A percentile compares a stretch with the other conserved stretches of the same genome.
phyloP scores from a whole-genome alignment of 2,888 invertebrate genomes.

The Drosophila dives region DNA sequence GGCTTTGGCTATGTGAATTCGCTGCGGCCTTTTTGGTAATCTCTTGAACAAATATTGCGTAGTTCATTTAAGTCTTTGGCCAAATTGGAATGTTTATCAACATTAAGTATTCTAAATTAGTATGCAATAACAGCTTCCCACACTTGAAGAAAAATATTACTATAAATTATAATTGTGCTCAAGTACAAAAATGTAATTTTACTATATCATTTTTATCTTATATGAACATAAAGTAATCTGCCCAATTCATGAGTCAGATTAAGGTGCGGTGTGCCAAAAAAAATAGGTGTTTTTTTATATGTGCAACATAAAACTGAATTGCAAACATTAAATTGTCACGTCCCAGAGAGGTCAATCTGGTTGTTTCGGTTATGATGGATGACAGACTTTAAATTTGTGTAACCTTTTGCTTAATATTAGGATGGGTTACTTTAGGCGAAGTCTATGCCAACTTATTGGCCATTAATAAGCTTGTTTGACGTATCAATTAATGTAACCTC shows the following conservation, averaged over 20 bases:
- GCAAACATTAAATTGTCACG: conserved; percentile 26
- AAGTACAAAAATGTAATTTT: conserved; percentile 20
- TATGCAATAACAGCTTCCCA: conserved; percentile 25
- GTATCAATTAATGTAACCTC: background rate
- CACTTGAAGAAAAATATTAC: conserved; percentile 28
- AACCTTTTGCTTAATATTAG: background rate
- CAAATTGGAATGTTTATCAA: background rate
- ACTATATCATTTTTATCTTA: conserved; percentile 30
- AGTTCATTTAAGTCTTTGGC: conserved; percentile 19
- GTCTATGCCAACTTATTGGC: background rate
- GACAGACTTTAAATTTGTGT: background rate
- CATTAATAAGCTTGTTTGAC: background rate
- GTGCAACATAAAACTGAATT: conserved; percentile 22
- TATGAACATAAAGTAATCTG: background rate
- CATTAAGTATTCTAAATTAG: conserved; percentile 20
- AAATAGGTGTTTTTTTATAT: conserved; percentile 29
- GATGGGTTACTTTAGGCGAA: background rate
- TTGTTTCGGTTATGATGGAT: conserved; percentile 9
- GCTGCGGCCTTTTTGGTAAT: conserved; percentile 45
- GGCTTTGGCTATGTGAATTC: conserved; percentile 48
- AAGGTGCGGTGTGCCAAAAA: conserved; percentile 23
- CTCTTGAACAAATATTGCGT: conserved; percentile 48
- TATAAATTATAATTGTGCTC: conserved; percentile 7
- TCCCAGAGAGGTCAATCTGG: conserved; percentile 29
- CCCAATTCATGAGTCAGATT: conserved; percentile 17